Evolutionary conservation across 2,113 vertebrate genomes (phyloP).

Genomic region (Nyctereutes procyonoides): DNA sequence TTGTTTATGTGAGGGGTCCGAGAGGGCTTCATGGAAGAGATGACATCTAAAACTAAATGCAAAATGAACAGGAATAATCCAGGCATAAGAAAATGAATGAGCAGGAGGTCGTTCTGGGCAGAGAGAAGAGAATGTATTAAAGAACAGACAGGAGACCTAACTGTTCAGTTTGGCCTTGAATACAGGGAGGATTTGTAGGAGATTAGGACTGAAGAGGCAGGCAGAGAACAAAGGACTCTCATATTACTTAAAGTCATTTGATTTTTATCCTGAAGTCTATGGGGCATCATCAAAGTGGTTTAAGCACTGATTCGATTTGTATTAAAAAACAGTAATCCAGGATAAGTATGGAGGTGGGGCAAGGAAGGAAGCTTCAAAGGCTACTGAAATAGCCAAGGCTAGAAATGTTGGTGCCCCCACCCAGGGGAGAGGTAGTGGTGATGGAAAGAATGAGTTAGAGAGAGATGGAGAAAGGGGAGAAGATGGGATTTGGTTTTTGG

Average conservation of each 20-base stretch:
- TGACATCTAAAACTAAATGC: background rate
- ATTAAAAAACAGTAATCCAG: background rate
- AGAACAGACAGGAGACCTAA: background rate
- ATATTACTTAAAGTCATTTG: background rate
- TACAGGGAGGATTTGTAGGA: background rate
- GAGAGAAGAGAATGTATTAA: background rate
- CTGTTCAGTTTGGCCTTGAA: background rate
- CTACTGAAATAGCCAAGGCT: background rate
- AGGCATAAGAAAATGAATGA: background rate
- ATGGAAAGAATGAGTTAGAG: background rate
- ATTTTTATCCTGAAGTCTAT: background rate
- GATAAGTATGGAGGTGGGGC: background rate
- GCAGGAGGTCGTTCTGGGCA: background rate
- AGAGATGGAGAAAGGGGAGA: background rate
- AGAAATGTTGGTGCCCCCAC: background rate
- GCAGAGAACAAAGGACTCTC: background rate
- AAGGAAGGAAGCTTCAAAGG: background rate
- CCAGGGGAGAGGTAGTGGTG: background rate
- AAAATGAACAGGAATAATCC: background rate
- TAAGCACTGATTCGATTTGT: constrained; percentile 5
- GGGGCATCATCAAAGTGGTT: background rate
- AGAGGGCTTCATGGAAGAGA: background rate
- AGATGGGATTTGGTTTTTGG: background rate
- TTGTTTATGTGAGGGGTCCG: background rate
- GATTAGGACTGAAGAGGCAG: background rate